A percentile compares a stretch with the other conserved stretches of the same genome.
These are phyloP conservation scores for Thysanoteuthis rhombus DNA, from an alignment of 2,888 invertebrate species.

Conservation along the genomic window DNA sequence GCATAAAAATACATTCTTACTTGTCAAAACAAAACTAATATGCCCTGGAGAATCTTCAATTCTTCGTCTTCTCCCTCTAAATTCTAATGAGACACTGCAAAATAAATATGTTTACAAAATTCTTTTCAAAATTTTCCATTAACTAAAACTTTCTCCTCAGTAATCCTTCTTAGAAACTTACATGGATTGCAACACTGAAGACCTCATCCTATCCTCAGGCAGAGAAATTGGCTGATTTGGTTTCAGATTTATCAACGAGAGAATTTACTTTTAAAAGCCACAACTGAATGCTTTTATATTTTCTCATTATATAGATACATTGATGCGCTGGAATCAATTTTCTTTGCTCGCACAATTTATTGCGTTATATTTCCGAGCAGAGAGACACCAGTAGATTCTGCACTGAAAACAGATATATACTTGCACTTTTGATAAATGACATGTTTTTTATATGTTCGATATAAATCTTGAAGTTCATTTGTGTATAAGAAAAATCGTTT, in stretches of 20 bases:
- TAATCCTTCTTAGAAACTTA: neutral
- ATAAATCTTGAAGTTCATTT: too few relatives aligned
- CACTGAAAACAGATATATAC: neutral
- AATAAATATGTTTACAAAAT: neutral
- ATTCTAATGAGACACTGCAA: neutral
- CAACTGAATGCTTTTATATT: neutral
- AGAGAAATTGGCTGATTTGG: neutral
- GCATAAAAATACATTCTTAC: neutral
- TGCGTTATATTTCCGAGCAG: neutral
- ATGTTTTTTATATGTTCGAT: too few relatives aligned
- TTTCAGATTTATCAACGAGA: neutral
- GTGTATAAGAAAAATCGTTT: too few relatives aligned
- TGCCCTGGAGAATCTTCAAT: neutral
- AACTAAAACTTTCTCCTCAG: neutral
- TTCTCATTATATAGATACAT: neutral
- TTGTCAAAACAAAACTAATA: constrained; percentile 12
- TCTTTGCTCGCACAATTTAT: neutral
- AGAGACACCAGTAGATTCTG: neutral
- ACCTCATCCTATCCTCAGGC: neutral
- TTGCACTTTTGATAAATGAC: neutral
- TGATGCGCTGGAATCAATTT: neutral
- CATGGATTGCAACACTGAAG: neutral
- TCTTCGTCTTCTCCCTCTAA: neutral
- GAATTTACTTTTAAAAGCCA: neutral
- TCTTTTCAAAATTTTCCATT: neutral